Evolutionary conservation across 1,140 invertebrate species (phyloP), one percentile per base, ranked within the genome.

Genomic region (Meloidogyne exigua): DNA sequence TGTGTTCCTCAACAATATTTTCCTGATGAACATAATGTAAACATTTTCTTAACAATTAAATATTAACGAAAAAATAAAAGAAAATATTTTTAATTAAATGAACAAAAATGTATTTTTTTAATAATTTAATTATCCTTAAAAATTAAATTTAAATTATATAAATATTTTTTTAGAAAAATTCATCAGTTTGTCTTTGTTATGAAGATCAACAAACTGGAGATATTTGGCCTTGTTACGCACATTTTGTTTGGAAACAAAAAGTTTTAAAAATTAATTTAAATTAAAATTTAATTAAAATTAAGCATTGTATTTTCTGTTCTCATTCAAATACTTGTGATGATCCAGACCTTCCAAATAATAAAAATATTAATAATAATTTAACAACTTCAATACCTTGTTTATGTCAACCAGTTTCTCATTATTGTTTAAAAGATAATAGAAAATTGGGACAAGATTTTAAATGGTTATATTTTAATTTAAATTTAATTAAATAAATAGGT

Each of bases 151-250:
- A 18, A 78, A 32, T 32, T 32, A 32, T 3, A 3, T 3, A 32
- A 3, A 32, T 32, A 32, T 3, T 32, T 32, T 65, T 85, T 25
- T 72, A 87, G 86, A 76, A 74, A 25, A 87, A 87, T 77, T 75
- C 85, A 0, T 75, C 83, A 21, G 80, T 86, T 25, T 87, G 85
- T 80, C 79, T 87, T 72, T 87, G 85, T 68, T 87, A 81, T 66
- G 84, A 87, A 74, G 86, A 87, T 67, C 77, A 76, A 23, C 77
- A 81, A 39, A 85, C 83, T 13, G 85, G 85, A 3, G 79, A 87
- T 64, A 85, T 88, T 63, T 87, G 85, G 85, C 85, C 85, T 15
- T 87, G 85, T 75, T 87, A 87, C 76, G 76, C 83, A 13, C 77
- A 78, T 15, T 70, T 80, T 26, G 82, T 79, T 21, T 87, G 86